Base-by-base conservation (phyloP, 2,888 invertebrate species). In the Dendrolimus houi region DNA sequence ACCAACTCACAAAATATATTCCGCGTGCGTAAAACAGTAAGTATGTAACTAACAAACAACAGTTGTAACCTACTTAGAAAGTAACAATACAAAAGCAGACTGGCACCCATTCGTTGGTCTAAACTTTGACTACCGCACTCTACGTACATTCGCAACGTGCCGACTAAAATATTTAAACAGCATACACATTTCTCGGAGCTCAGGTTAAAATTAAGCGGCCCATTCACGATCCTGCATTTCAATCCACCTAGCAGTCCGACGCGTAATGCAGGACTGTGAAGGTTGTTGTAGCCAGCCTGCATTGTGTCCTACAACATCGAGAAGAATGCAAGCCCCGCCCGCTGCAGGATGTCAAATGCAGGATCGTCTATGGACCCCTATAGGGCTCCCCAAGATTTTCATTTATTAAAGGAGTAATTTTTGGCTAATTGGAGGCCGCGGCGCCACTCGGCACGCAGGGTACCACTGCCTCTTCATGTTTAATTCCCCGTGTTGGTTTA, bases 321-420 rank as follows among this genome's bases (percentile, higher is more conserved):
- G 29, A 3, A 29, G 3, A 29, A 29, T 29, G 6, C 3, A 29
- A 6, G 6, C 6, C 29, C 29, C 29, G 29, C 29, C 29, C 29
- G 29, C 29, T 29, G 29, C 29, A 6, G 29, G 29, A 29, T 29
- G 3, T 0, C 29, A 29, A n/a, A 29, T 29, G 6, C 6, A 6
- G 29, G 6, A 29, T 29, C 29, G 29, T 29, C 29, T 29, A 29
- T 29, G 29, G 29, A 6, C 29, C 29, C 29, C 6, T 29, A 29
- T 29, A 74, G 74, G 71, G 70, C 63, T 65, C 29, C 63, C 69
- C 64, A 65, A 71, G 74, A 73, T 74, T 75, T 77, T 76, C 70
- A 75, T 77, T 79, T 79, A 77, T 74, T 74, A 72, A 77, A 71
- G 69, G 67, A 71, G 79, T 77, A 76, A 81, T 79, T 77, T 75